These are phyloP conservation scores for Acanthornis magna DNA, from an alignment of 2,797 vertebrate genomes.

Conservation along the genomic window DNA sequence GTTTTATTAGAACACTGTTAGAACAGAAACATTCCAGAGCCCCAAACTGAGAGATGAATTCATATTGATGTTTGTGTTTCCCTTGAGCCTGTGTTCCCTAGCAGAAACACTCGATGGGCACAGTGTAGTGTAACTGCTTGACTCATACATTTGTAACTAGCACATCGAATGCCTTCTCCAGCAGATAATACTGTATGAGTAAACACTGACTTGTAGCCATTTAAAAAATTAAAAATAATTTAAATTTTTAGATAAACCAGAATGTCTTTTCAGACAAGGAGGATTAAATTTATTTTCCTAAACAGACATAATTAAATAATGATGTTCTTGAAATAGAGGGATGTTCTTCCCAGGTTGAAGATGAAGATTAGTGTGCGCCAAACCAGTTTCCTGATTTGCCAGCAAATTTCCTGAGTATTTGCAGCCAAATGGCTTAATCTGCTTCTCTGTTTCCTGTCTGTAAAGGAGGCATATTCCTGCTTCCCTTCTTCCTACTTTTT, in stretches of 20 bases:
- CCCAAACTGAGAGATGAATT: constrained; percentile 57
- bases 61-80: constrained; percentile 28
- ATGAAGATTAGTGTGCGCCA: background rate
- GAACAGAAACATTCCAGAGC: constrained; percentile 61
- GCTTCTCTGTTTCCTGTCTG: background rate
- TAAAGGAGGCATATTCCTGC: background rate
- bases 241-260: background rate
- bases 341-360: background rate
- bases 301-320: background rate
- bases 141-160: background rate
- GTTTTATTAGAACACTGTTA: constrained; percentile 56
- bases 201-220: constrained; percentile 1
- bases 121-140: background rate
- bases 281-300: background rate
- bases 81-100: background rate
- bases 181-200: background rate
- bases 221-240: constrained; percentile 4
- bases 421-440: background rate
- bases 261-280: background rate
- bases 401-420: constrained; percentile 11
- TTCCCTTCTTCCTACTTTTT: background rate
- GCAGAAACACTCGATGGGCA: background rate
- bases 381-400: background rate
- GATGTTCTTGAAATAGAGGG: background rate
- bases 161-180: background rate